Evolutionary conservation across 2,888 invertebrate species (phyloP).

Genomic region (Ectropis crepuscularia): DNA sequence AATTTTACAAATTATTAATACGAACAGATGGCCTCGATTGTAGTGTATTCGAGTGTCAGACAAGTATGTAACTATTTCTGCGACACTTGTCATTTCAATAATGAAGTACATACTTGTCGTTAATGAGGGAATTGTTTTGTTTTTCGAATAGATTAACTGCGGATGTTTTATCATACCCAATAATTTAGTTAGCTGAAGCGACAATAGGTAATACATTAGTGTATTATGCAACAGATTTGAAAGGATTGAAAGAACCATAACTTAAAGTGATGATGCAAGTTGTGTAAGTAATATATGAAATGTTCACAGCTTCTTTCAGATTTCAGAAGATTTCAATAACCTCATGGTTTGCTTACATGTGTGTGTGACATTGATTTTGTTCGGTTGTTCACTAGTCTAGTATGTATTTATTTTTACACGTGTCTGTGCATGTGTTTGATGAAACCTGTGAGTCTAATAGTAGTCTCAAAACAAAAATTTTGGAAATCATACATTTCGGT

Average conservation of each 20-base stretch:
- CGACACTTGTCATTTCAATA: slow-evolving; percentile 30
- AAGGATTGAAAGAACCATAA: not conserved
- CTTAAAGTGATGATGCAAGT: no score
- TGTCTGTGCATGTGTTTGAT: no score
- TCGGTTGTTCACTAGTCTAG: no score
- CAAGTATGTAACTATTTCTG: slow-evolving; percentile 24
- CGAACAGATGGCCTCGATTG: slow-evolving; percentile 25
- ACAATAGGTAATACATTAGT: slow-evolving; percentile 18
- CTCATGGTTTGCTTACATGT: no score
- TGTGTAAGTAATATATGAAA: not conserved
- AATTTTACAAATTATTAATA: slow-evolving; percentile 23
- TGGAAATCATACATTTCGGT: no score
- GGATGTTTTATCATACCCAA: slow-evolving; percentile 15
- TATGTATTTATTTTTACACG: no score
- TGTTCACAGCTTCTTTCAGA: no score
- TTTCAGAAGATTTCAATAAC: no score
- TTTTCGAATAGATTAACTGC: slow-evolving; percentile 25
- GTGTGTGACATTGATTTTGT: no score
- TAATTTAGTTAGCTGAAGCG: slow-evolving; percentile 18
- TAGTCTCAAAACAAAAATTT: no score
- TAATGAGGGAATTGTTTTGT: slow-evolving; percentile 35
- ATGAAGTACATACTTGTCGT: slow-evolving; percentile 21
- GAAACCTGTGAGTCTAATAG: no score
- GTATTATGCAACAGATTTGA: slow-evolving; percentile 1
- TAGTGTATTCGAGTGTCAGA: slow-evolving; percentile 22